These are phyloP conservation scores for Ichneumoninae sp. DNA, from an alignment of 2,888 invertebrate genomes.

Conservation along the genomic window DNA sequence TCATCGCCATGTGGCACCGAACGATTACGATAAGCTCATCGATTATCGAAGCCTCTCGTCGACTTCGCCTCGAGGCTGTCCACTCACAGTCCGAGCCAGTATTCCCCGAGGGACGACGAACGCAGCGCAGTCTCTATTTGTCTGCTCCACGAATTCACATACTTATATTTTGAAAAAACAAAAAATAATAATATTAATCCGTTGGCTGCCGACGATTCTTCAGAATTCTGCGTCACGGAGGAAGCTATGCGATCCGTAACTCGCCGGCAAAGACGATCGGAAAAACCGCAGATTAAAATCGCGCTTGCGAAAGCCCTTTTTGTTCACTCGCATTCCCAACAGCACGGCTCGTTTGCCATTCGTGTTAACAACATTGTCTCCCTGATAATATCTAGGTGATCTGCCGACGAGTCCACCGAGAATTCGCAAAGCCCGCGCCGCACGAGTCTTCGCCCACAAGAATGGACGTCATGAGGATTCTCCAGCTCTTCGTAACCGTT, in stretches of 20 bases:
- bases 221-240: background rate
- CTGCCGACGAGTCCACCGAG: background rate
- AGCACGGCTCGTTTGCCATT: slow-evolving; percentile 46
- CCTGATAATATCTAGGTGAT: slow-evolving; percentile 9
- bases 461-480: slow-evolving; percentile 75
- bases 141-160: background rate
- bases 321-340: background rate
- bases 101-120: slow-evolving; percentile 23
- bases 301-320: background rate
- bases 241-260: background rate
- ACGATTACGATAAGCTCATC: slow-evolving; percentile 72
- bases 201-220: background rate
- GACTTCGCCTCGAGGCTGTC: slow-evolving; percentile 31
- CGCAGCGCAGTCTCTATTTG: background rate
- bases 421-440: background rate
- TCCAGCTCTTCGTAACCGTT: slow-evolving; percentile 78
- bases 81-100: slow-evolving; percentile 18
- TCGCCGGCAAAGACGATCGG: background rate
- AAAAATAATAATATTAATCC: background rate
- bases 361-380: slow-evolving; percentile 43
- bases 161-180: background rate
- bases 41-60: slow-evolving; percentile 78
- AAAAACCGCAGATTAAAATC: slow-evolving; percentile 5
- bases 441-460: background rate
- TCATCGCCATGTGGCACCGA: slow-evolving; percentile 50